Conservation (phyloP, 2,888 invertebrate species). For the Nasonovia ribisnigri region DNA sequence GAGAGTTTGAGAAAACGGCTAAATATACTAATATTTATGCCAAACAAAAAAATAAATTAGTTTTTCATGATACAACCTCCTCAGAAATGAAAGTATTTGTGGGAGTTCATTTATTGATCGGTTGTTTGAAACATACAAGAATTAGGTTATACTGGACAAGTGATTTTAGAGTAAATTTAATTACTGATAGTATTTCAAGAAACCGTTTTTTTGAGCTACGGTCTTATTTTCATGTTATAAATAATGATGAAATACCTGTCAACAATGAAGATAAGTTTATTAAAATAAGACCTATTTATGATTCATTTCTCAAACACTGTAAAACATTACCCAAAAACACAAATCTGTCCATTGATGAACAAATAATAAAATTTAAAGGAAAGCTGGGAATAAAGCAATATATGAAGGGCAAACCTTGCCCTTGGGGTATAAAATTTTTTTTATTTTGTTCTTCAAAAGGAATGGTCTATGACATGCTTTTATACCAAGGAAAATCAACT, state of each 20-base stretch:
- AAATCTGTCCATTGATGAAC: slow-evolving; percentile 69
- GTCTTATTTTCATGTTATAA: slow-evolving; percentile 67
- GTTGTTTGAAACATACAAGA: slow-evolving; percentile 67
- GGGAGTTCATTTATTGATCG: slow-evolving; percentile 67
- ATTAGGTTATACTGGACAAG: slow-evolving; percentile 67
- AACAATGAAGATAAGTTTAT: slow-evolving; percentile 66
- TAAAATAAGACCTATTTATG: slow-evolving; percentile 67
- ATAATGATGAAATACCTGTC: slow-evolving; percentile 35
- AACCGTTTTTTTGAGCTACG: slow-evolving; percentile 67
- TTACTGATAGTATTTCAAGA: slow-evolving; percentile 66
- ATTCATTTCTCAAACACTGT: slow-evolving; percentile 66
- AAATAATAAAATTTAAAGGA: slow-evolving; percentile 69
- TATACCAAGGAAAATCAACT: neutral
- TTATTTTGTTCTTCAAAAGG: neutral
- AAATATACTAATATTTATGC: slow-evolving; percentile 20
- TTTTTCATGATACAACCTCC: too few species aligned
- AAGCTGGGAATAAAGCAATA: slow-evolving; percentile 52
- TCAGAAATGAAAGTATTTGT: slow-evolving; percentile 67
- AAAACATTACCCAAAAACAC: slow-evolving; percentile 57
- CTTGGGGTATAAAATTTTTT: neutral
- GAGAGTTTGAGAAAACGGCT: slow-evolving; percentile 13
- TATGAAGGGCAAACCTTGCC: neutral
- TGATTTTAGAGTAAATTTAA: slow-evolving; percentile 66
- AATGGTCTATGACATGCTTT: neutral
- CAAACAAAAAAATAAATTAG: too few species aligned